Percentiles rank a stretch among this genome's conserved stretches.
phyloP scores from a whole-genome alignment of 2,888 invertebrate species.

The Clistopyga incitator region DNA sequence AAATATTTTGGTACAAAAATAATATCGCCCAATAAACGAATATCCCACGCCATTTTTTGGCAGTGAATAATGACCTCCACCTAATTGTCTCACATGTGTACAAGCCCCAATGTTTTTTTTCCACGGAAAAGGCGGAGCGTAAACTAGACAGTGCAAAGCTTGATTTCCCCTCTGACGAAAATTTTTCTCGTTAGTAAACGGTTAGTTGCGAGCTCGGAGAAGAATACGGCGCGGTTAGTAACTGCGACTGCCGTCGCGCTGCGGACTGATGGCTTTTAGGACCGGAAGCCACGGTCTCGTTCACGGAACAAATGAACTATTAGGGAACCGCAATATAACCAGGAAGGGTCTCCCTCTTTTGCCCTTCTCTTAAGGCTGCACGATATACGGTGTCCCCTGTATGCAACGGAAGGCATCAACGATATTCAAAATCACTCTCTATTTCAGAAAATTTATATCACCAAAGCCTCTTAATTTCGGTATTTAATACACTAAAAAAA shows the following conservation, averaged over 20 bases:
- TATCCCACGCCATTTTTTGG: neutral
- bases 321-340: constrained; percentile 72
- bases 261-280: constrained; percentile 68
- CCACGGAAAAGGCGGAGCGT: neutral
- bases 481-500: no score
- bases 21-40: no score
- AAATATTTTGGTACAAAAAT: no score
- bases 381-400: constrained; percentile 10
- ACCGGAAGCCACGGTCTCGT: constrained; percentile 75
- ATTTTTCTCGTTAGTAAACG: constrained; percentile 36
- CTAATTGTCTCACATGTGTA: constrained; percentile 1
- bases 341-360: constrained; percentile 23
- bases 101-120: neutral
- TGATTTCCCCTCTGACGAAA: constrained; percentile 1
- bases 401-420: no score
- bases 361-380: constrained; percentile 16
- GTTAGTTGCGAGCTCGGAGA: constrained; percentile 3
- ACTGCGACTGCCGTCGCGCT: constrained; percentile 8
- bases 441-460: no score
- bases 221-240: constrained; percentile 2
- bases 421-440: no score
- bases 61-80: neutral
- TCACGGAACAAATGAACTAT: constrained; percentile 80
- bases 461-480: no score
- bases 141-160: neutral